A percentile compares a stretch with the other conserved stretches of the same genome.
Conservation (phyloP, 1,140 invertebrate genomes). For the Halesus radiatus region DNA sequence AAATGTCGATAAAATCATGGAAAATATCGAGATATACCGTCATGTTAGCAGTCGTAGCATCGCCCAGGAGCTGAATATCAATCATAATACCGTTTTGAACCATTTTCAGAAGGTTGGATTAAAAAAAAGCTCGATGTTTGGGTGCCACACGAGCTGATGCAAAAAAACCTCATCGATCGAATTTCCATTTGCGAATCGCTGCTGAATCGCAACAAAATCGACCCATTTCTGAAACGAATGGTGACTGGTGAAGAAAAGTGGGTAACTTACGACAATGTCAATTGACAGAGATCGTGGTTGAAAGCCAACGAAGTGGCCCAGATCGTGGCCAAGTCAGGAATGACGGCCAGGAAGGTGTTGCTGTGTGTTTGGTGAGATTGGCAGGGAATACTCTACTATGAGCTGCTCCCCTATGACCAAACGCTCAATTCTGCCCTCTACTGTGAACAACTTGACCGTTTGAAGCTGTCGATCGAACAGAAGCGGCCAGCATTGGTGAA, state of each 20-base stretch:
- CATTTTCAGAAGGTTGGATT: conserved; percentile 15
- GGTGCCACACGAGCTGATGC: conserved; percentile 19
- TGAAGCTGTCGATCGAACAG: conserved; percentile 10
- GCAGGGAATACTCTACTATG: conserved; percentile 15
- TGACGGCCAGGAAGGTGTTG: conserved; percentile 18
- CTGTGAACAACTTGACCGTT: not conserved
- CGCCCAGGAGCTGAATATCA: conserved; percentile 11
- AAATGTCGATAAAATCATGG: conserved; percentile 35
- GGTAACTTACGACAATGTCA: conserved; percentile 11
- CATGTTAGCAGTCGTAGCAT: conserved; percentile 26
- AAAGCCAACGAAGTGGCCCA: conserved; percentile 20
- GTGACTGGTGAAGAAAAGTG: conserved; percentile 3
- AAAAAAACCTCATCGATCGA: conserved; percentile 15
- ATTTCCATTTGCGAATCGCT: conserved; percentile 26
- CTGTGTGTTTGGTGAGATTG: conserved; percentile 20
- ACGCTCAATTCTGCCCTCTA: too few relatives aligned
- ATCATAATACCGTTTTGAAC: conserved; percentile 21
- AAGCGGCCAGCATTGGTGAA: conserved; percentile 25
- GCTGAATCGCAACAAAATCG: conserved; percentile 30
- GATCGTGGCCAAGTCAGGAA: conserved; percentile 1
- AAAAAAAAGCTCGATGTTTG: conserved; percentile 21
- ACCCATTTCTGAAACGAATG: conserved; percentile 12
- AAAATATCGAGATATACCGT: conserved; percentile 23
- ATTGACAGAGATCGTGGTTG: conserved; percentile 9
- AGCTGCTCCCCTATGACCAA: too few relatives aligned